Evolutionary conservation across 1,140 invertebrate species (phyloP), one percentile per base, ranked within the genome.

Genomic region (Muscidifurax raptorellus): DNA sequence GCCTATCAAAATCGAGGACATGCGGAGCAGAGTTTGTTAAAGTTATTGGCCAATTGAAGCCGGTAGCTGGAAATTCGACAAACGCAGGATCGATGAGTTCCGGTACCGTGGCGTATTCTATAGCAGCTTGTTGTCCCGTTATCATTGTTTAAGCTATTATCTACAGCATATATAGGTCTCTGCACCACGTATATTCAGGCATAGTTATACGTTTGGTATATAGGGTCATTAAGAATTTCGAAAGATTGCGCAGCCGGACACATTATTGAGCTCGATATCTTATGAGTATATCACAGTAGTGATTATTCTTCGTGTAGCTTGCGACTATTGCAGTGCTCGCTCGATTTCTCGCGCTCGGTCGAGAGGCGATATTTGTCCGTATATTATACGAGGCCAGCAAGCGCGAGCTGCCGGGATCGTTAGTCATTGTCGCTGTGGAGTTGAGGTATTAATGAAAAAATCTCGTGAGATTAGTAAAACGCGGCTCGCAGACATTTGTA

Each of bases 31-130:
- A 40, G 0, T 79, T 13, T 7, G 22, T 12, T 28, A 13, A 12
- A 2, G 64, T 44, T 69, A 80, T 80, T 80, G 30, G 36, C 64
- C 18, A 69, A 40, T n/a, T n/a, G 18, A 44, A 40, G 4, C 27
- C n/a, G 52, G 36, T 67, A 80, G 28, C 36, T 80, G n/a, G 59
- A 69, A 44, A 80, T 71, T 80, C 32, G 12, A 69, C 10, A 27
- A 69, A 71, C 36, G 66, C 27, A 28, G 10, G 13, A 71, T 80
- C n/a, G 15, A 80, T 80, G 40, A 27, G 7, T 80, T 80, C 12
- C n/a, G 18, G 12, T 32, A 27, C 44, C n/a, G 30, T 9, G 6
- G 22, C 32, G n/a, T n/a, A 67, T 44, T 80, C 2, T 66, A 52
- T 18, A 12, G 44, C 44, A 47, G 32, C 5, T 40, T 47, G 15